These are phyloP conservation scores for Melipona bicolor DNA, from an alignment of 2,888 invertebrate species.

Conservation along the genomic window DNA sequence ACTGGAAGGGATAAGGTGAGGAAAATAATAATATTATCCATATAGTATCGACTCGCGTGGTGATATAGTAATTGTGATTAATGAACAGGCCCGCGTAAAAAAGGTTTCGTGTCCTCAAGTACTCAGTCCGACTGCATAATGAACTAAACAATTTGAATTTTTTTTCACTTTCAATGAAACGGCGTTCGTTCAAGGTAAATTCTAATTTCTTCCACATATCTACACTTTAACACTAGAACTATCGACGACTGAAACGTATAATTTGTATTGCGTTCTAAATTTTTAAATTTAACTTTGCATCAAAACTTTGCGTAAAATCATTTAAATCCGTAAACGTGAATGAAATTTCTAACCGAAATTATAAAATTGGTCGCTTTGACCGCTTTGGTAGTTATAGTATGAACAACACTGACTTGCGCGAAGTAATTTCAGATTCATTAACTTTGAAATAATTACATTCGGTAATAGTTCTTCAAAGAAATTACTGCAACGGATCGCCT, in stretches of 20 bases:
- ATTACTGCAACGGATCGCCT: neutral
- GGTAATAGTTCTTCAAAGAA: neutral
- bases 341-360: too few species aligned
- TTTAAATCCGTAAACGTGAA: too few species aligned
- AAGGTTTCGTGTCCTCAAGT: constrained; percentile 5
- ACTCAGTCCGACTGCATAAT: neutral
- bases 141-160: neutral
- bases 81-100: neutral
- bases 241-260: too few species aligned
- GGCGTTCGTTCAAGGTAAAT: neutral
- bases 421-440: neutral
- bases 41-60: neutral
- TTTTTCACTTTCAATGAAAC: neutral
- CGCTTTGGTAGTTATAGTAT: too few species aligned
- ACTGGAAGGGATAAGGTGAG: neutral
- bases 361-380: too few species aligned
- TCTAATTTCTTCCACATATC: neutral
- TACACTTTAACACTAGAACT: neutral
- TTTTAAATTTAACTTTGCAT: too few species aligned
- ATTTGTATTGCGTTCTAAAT: too few species aligned
- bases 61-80: constrained; percentile 23
- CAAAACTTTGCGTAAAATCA: too few species aligned
- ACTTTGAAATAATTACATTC: neutral
- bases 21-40: constrained; percentile 17
- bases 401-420: neutral